Evolutionary conservation across 2,113 vertebrate species (phyloP).

Genomic region (Lepus americanus): DNA sequence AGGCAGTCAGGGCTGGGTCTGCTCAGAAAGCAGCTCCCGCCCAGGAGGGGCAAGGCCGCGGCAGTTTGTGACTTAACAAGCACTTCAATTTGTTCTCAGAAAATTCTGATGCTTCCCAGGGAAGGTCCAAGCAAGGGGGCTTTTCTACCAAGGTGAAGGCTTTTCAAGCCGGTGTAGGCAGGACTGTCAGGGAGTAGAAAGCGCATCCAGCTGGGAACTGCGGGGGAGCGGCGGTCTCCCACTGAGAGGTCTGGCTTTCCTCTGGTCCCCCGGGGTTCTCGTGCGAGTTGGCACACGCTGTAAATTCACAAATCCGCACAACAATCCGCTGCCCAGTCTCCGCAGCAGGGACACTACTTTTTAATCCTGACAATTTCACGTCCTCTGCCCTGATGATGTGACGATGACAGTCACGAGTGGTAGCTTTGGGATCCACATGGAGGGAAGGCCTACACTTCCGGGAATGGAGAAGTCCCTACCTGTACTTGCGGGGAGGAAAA

Average conservation of each 20-base stretch:
- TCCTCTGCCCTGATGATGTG: background rate
- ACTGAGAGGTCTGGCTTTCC: background rate
- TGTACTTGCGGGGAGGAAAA: too few relatives aligned
- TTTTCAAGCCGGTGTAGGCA: background rate
- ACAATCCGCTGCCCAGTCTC: background rate
- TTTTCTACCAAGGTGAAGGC: background rate
- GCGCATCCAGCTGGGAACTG: background rate
- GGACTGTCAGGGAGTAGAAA: background rate
- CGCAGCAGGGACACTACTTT: conserved; percentile 1
- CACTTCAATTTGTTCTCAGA: conserved; percentile 61
- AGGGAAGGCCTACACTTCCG: too few relatives aligned
- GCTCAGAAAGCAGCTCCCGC: background rate
- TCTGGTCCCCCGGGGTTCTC: background rate
- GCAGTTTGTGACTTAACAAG: background rate
- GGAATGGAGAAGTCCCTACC: too few relatives aligned
- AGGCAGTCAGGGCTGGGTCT: background rate
- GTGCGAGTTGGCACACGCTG: background rate
- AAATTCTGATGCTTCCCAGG: conserved; percentile 21
- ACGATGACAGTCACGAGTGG: background rate
- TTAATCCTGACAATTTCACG: conserved; percentile 43
- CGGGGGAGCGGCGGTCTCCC: accelerated
- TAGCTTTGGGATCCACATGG: too few relatives aligned
- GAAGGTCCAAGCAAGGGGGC: conserved; percentile 23
- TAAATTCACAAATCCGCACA: conserved; percentile 18
- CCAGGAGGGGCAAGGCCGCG: background rate